Evolutionary conservation across 2,888 invertebrate species (phyloP), one percentile per base, ranked within the genome.

Genomic region (Drosophila paucipuncta): DNA sequence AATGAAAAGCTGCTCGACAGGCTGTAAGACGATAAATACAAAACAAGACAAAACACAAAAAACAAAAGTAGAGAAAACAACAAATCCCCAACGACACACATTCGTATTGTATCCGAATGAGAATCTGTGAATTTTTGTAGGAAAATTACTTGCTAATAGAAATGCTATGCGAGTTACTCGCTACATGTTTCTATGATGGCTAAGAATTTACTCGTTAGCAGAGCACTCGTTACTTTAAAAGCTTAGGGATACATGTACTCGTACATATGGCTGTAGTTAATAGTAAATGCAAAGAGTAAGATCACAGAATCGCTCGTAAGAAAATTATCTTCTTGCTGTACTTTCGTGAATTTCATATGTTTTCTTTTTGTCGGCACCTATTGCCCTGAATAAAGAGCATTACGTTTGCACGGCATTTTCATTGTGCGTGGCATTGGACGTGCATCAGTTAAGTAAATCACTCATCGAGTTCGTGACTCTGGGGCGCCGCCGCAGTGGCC

Each of bases 371-470:
- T 28, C 31, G 54, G 25, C 18, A 7, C 22, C 31, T 52, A 50
- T 22, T 18, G 53, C 25, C 30, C n/a, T n/a, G 31, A 55, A 63
- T 47, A 49, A 55, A 18, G 41, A 39, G 28, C 25, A 30, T 67
- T 55, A 54, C 53, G 39, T 39, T 53, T 43, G 72, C 61, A 54
- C 35, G 63, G n/a, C 22, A 41, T n/a, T 30, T 65, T 60, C 73
- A 82, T 82, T 68, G 73, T 78, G 59, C 72, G 68, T 68, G 47
- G 78, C 78, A 73, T 68, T 82, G 82, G 53, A 79, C 78, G 78
- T 79, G 78, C 78, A 79, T 79, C 78, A 67, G 78, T 82, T 79
- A 79, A 82, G 82, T 69, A 73, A 79, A 79, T 79, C 82, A 82
- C 79, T 78, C 78, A 78, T 68, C 54, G 78, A 63, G 73, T 68